Evolutionary conservation across 2,888 invertebrate species (phyloP).

Genomic region (Leucophenga montana): DNA sequence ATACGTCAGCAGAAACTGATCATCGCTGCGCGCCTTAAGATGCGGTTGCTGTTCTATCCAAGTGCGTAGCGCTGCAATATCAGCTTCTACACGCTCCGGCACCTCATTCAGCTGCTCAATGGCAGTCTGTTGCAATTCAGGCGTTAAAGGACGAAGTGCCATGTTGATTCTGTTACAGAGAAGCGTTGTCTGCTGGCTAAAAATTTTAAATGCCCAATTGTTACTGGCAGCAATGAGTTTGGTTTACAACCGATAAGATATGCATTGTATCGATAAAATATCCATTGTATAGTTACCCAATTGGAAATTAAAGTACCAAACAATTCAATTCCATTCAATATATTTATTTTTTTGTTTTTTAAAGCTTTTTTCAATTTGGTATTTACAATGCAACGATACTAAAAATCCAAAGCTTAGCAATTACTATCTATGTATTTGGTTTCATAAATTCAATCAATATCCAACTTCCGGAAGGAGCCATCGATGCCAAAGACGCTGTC

Average conservation of each 20-base stretch:
- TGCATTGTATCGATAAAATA: too few relatives aligned
- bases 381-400: too few relatives aligned
- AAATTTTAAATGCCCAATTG: too few relatives aligned
- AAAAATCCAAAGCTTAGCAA: too few relatives aligned
- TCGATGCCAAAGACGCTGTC: slow-evolving; percentile 67
- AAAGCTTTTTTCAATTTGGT: too few relatives aligned
- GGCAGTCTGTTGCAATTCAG: slow-evolving; percentile 65
- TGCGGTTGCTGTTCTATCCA: slow-evolving; percentile 75
- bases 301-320: not conserved
- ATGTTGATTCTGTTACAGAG: not conserved
- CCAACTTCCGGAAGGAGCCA: slow-evolving; percentile 70
- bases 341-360: too few relatives aligned
- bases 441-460: slow-evolving; percentile 61
- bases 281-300: not conserved
- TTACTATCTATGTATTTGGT: too few relatives aligned
- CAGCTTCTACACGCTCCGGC: slow-evolving; percentile 60
- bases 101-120: slow-evolving; percentile 73
- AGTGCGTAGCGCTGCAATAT: slow-evolving; percentile 71
- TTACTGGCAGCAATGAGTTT: too few relatives aligned
- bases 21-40: slow-evolving; percentile 69
- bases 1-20: slow-evolving; percentile 78
- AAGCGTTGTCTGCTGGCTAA: too few relatives aligned
- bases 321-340: too few relatives aligned
- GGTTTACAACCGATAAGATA: not conserved
- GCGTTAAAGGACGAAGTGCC: too few relatives aligned